A percentile compares a stretch with the other conserved stretches of the same genome.
Conservation (phyloP, 1,140 invertebrate species). For the Varroa destructor region DNA sequence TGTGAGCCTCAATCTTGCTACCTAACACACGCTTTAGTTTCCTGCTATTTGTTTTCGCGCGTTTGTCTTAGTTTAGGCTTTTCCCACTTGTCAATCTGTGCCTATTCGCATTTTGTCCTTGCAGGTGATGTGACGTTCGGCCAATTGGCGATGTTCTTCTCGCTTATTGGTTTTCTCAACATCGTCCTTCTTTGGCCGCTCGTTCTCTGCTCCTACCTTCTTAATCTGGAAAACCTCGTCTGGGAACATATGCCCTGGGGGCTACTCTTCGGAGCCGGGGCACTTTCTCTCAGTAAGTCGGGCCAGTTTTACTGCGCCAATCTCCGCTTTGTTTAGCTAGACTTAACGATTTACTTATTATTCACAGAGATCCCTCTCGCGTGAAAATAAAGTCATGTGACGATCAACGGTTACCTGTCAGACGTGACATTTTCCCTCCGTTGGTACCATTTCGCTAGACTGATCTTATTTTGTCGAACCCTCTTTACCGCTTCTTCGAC, state of each 20-base stretch:
- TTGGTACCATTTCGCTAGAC: too few species aligned
- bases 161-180: conserved; percentile 67
- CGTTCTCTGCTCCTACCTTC: conserved; percentile 45
- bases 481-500: too few species aligned
- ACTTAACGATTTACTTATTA: too few species aligned
- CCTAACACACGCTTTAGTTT: too few species aligned
- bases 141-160: conserved; percentile 73
- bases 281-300: conserved; percentile 58
- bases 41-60: conserved; percentile 48
- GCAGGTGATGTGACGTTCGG: conserved; percentile 76
- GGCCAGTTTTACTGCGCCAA: not conserved
- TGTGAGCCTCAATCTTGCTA: too few species aligned
- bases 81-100: too few species aligned
- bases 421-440: too few species aligned
- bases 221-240: conserved; percentile 23
- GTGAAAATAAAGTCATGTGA: too few species aligned
- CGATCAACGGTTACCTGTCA: too few species aligned
- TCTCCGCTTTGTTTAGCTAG: too few species aligned
- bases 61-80: conserved; percentile 62
- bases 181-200: conserved; percentile 71
- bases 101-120: not conserved
- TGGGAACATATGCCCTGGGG: conserved; percentile 63
- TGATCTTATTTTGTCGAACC: too few species aligned
- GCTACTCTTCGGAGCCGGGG: conserved; percentile 58
- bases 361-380: too few species aligned